Percentiles rank a stretch among this genome's conserved stretches.
phyloP scores from a whole-genome alignment of 1,140 invertebrate species.

The Prorops nasuta region DNA sequence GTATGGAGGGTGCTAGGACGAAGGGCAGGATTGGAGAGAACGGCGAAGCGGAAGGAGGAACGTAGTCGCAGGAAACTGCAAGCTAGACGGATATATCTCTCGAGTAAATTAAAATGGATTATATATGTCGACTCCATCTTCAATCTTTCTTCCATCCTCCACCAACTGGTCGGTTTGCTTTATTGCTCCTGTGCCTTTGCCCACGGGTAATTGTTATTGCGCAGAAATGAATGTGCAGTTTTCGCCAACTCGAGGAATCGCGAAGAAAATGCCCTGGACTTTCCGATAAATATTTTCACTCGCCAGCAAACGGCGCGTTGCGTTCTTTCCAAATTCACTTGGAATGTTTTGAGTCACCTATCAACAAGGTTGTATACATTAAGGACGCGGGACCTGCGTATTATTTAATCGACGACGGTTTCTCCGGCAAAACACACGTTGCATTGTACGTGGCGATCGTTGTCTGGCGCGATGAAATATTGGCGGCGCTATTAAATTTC shows the following conservation, averaged over 20 bases:
- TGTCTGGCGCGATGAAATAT: no score
- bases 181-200: slow-evolving; percentile 17
- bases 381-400: no score
- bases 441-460: no score
- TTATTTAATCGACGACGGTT: no score
- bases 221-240: slow-evolving; percentile 14
- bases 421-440: no score
- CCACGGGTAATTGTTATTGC: slow-evolving; percentile 30
- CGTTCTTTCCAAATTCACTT: no score
- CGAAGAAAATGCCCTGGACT: no score
- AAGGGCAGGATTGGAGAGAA: slow-evolving; percentile 13
- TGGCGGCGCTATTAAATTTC: no score
- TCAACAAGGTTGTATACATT: no score
- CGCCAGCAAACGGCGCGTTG: no score
- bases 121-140: slow-evolving; percentile 44
- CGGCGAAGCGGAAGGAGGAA: neutral
- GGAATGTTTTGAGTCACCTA: no score
- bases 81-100: slow-evolving; percentile 45
- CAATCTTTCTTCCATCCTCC: slow-evolving; percentile 33
- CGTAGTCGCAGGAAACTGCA: slow-evolving; percentile 30
- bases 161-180: slow-evolving; percentile 16
- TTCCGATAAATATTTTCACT: no score
- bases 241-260: slow-evolving; percentile 1
- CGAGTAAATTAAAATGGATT: slow-evolving; percentile 52
- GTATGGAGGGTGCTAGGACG: slow-evolving; percentile 11